Evolutionary conservation across 2,797 vertebrate species (phyloP).

Genomic region (Phataginus tricuspis): DNA sequence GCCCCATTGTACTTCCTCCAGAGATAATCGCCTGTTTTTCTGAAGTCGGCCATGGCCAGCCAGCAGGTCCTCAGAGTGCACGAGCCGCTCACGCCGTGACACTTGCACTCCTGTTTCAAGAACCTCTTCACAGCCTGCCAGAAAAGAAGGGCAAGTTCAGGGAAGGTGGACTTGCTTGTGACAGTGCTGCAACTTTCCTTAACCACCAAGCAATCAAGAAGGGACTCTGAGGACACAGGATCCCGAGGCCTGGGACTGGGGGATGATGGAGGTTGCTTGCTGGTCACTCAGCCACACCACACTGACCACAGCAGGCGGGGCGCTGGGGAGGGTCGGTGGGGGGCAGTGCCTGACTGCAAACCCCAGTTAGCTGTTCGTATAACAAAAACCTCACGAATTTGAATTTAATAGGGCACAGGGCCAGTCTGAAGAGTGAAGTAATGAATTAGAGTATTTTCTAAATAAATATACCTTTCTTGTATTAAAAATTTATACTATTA

Average conservation of each 20-base stretch:
- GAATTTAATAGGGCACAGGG: neutral
- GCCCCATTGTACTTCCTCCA: slow-evolving; percentile 94
- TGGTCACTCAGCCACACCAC: neutral
- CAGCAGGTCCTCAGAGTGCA: slow-evolving; percentile 96
- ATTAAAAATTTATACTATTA: neutral
- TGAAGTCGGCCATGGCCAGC: slow-evolving; percentile 96
- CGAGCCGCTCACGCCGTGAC: slow-evolving; percentile 96
- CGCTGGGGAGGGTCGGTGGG: neutral
- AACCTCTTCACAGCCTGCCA: slow-evolving; percentile 95
- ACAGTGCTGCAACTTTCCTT: neutral
- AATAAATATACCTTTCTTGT: neutral
- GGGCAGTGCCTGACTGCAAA: neutral
- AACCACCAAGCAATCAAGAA: neutral
- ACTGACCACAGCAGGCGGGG: slow-evolving; percentile 28
- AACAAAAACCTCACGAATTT: neutral
- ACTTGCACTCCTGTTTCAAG: slow-evolving; percentile 96
- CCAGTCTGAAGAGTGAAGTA: neutral
- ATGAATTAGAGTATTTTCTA: neutral
- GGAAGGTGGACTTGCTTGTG: neutral
- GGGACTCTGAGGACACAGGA: neutral
- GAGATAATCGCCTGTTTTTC: slow-evolving; percentile 94
- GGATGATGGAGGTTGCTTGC: neutral
- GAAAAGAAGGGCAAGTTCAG: slow-evolving; percentile 49
- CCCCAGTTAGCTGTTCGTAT: neutral
- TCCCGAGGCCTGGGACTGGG: neutral